These are phyloP conservation scores for Andrena hattorfiana DNA, from an alignment of 2,888 invertebrate species.

Conservation along the genomic window DNA sequence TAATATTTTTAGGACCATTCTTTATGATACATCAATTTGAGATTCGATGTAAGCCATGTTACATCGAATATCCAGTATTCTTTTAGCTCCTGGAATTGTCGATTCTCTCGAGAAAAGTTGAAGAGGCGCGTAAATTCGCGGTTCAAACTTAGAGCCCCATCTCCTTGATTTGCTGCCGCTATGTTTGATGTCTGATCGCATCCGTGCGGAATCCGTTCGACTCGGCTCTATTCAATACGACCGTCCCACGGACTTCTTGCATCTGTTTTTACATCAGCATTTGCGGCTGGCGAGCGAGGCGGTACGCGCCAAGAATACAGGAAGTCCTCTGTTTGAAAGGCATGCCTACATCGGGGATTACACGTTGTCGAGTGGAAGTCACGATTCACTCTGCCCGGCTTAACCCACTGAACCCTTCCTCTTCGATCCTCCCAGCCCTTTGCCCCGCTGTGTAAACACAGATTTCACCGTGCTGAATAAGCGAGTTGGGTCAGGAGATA, in stretches of 20 bases:
- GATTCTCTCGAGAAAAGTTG: neutral
- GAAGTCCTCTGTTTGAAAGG: slow-evolving; percentile 56
- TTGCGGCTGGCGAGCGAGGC: slow-evolving; percentile 27
- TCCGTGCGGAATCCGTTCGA: slow-evolving; percentile 53
- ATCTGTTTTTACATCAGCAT: slow-evolving; percentile 62
- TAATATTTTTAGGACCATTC: too few relatives aligned
- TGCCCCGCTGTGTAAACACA: slow-evolving; percentile 11
- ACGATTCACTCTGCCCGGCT: slow-evolving; percentile 22
- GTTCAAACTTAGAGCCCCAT: neutral
- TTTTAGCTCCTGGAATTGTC: neutral
- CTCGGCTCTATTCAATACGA: slow-evolving; percentile 56
- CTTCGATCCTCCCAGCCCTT: slow-evolving; percentile 4
- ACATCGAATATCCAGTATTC: neutral
- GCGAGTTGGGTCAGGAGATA: neutral
- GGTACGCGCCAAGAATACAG: slow-evolving; percentile 48
- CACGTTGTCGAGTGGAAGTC: slow-evolving; percentile 16
- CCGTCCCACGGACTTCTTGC: slow-evolving; percentile 47
- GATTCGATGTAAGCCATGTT: neutral
- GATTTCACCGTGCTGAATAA: neutral
- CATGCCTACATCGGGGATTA: slow-evolving; percentile 34
- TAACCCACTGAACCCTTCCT: slow-evolving; percentile 28
- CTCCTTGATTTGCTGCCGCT: slow-evolving; percentile 21
- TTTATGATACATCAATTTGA: too few relatives aligned
- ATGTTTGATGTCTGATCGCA: slow-evolving; percentile 55
- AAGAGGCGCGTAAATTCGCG: neutral